Conservation (phyloP, 2,888 invertebrate species). For the Lasioglossum oenotherae region DNA sequence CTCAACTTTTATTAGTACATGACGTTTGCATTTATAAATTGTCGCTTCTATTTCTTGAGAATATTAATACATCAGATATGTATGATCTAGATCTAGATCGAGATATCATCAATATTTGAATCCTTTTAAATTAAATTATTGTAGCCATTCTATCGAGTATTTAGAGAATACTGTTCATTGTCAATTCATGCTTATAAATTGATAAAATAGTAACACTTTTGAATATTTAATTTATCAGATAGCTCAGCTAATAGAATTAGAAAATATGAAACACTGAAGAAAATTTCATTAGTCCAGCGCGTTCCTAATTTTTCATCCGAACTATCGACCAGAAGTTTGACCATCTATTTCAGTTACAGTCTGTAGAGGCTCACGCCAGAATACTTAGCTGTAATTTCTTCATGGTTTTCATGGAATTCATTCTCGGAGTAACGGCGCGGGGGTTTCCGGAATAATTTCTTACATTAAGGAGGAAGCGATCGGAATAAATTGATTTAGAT, state of each 20-base stretch:
- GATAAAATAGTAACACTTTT: background rate
- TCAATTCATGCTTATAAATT: no score
- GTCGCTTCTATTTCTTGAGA: no score
- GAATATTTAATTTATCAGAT: background rate
- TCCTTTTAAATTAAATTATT: background rate
- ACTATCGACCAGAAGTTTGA: background rate
- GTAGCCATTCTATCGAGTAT: background rate
- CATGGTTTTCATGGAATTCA: conserved; percentile 14
- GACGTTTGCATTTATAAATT: no score
- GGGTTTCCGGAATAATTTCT: background rate
- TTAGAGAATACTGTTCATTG: background rate
- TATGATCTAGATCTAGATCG: background rate
- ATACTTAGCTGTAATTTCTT: conserved; percentile 29
- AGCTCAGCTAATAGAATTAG: background rate
- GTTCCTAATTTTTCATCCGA: background rate
- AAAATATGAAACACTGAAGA: background rate
- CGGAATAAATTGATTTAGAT: background rate
- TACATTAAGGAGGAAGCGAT: conserved; percentile 4
- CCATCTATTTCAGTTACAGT: conserved; percentile 13
- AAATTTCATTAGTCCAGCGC: background rate
- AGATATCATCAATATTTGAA: background rate
- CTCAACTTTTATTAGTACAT: background rate
- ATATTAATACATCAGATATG: no score
- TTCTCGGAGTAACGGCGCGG: background rate
- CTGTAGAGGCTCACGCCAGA: conserved; percentile 5